phyloP scores from a whole-genome alignment of 1,140 invertebrate genomes.

The Leptinotarsa defecta region DNA sequence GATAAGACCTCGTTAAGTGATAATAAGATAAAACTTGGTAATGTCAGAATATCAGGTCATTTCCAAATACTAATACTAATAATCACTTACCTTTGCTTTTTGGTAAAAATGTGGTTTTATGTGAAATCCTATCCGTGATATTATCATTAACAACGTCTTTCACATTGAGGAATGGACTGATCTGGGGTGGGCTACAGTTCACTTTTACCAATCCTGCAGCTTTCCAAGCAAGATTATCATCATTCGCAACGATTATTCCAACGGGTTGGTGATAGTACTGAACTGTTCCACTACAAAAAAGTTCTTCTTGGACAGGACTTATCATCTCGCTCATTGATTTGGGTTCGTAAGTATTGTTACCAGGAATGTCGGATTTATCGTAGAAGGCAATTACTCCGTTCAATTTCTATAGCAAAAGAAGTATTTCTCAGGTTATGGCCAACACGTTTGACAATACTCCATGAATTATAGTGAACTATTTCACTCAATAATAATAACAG shows the following conservation, averaged over 20 bases:
- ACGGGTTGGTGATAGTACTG: slow-evolving; percentile 73
- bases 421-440: background rate
- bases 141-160: slow-evolving; percentile 59
- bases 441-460: too few species aligned
- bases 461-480: too few species aligned
- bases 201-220: slow-evolving; percentile 71
- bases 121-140: slow-evolving; percentile 34
- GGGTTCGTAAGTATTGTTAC: slow-evolving; percentile 65
- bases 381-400: slow-evolving; percentile 74
- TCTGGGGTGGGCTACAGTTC: slow-evolving; percentile 60
- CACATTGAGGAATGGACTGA: slow-evolving; percentile 66
- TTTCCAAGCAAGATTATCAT: slow-evolving; percentile 63
- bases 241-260: slow-evolving; percentile 71
- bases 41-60: background rate
- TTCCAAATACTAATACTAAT: too few species aligned
- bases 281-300: slow-evolving; percentile 59
- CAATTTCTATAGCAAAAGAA: slow-evolving; percentile 57
- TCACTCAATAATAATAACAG: background rate
- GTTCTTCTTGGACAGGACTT: slow-evolving; percentile 56
- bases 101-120: slow-evolving; percentile 36
- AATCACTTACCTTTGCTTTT: slow-evolving; percentile 41
- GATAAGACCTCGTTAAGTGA: too few species aligned
- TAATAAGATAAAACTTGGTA: background rate
- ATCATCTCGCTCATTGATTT: slow-evolving; percentile 38
- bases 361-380: slow-evolving; percentile 76